These are phyloP conservation scores for Morbakka virulenta DNA, from an alignment of 30 jellyfish, hydroid and myxozoan genomes.

Conservation along the genomic window DNA sequence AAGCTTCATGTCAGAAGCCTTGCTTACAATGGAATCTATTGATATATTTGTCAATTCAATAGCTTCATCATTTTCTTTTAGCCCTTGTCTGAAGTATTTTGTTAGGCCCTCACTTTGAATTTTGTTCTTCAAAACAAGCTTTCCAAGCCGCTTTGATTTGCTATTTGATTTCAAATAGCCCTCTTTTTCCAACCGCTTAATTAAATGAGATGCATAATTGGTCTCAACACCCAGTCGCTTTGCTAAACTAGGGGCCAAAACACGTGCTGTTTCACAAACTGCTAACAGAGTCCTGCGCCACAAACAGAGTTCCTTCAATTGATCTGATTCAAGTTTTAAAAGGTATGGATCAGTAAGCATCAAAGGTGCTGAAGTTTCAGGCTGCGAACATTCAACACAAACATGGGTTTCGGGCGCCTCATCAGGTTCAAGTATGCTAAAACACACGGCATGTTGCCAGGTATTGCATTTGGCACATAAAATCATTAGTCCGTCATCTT, in stretches of 20 bases:
- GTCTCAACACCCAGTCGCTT: constrained; percentile 77
- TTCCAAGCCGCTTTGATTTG: constrained; percentile 94
- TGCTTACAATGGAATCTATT: constrained; percentile 45
- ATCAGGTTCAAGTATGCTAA: constrained; percentile 68
- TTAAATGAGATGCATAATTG: constrained; percentile 49
- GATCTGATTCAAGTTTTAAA: background rate
- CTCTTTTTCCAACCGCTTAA: constrained; percentile 80
- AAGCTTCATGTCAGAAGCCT: constrained; percentile 69
- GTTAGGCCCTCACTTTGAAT: constrained; percentile 48
- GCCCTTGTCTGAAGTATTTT: constrained; percentile 53
- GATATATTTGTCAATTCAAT: constrained; percentile 10
- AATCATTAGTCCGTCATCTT: constrained; percentile 97
- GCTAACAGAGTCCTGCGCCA: constrained; percentile 92
- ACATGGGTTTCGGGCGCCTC: constrained; percentile 78
- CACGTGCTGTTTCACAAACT: constrained; percentile 66
- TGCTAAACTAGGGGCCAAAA: constrained; percentile 64
- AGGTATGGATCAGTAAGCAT: background rate
- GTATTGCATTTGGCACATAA: constrained; percentile 85
- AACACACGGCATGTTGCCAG: constrained; percentile 97
- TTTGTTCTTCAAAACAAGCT: constrained; percentile 73
- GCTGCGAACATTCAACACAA: constrained; percentile 72
- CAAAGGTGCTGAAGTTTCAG: background rate
- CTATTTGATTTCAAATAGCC: constrained; percentile 68
- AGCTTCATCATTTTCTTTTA: constrained; percentile 19
- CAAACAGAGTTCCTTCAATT: constrained; percentile 21